Evolutionary conservation across 2,888 invertebrate genomes (phyloP).

Genomic region (Aquatica leii): DNA sequence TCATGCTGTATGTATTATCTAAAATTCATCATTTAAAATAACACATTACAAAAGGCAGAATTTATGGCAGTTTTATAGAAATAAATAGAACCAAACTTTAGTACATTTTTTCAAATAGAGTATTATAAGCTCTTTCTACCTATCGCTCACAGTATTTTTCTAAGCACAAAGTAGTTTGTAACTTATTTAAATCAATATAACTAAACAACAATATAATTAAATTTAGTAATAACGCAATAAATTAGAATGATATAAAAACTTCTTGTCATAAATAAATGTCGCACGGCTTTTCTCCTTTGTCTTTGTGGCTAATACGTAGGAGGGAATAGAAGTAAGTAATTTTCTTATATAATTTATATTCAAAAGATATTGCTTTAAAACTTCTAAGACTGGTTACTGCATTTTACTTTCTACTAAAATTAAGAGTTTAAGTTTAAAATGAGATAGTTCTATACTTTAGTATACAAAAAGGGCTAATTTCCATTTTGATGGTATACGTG

Average conservation of each 20-base stretch:
- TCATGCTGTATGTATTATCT: too few species aligned
- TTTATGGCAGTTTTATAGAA: too few species aligned
- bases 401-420: too few species aligned
- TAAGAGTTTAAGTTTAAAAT: too few species aligned
- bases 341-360: conserved; percentile 24
- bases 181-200: conserved; percentile 7
- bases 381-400: too few species aligned
- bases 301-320: conserved; percentile 59
- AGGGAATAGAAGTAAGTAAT: conserved; percentile 63
- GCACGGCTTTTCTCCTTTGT: conserved; percentile 61
- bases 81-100: conserved; percentile 11
- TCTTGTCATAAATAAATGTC: conserved; percentile 46
- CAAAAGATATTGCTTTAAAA: conserved; percentile 28
- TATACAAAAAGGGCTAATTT: too few species aligned
- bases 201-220: conserved; percentile 17
- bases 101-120: conserved; percentile 16
- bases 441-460: too few species aligned
- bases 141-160: conserved; percentile 29
- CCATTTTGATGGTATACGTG: too few species aligned
- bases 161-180: conserved; percentile 26
- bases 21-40: too few species aligned
- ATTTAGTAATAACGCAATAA: conserved; percentile 20
- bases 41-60: too few species aligned
- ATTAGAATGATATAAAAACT: conserved; percentile 22
- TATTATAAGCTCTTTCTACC: conserved; percentile 24